Evolutionary conservation across 2,888 invertebrate species (phyloP).

Genomic region (Deroplatys truncata): DNA sequence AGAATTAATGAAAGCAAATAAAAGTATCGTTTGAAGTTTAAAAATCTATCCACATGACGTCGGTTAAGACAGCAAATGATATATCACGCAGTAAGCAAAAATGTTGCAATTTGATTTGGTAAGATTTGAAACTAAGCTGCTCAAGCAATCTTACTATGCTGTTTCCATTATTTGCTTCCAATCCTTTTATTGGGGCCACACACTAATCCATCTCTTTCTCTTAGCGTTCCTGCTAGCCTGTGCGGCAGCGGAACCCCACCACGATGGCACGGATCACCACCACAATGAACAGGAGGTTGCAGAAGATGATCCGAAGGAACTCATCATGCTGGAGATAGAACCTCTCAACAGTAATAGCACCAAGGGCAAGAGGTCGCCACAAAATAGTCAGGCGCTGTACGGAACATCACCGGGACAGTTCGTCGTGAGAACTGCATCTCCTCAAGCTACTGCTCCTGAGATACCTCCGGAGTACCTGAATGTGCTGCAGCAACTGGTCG

Average conservation of each 20-base stretch:
- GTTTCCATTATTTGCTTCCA: no score
- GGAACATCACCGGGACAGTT: constrained; percentile 25
- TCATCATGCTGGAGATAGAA: constrained; percentile 15
- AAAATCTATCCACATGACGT: no score
- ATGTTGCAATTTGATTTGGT: no score
- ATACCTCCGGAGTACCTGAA: constrained; percentile 20
- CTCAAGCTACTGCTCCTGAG: neutral
- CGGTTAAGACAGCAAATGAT: no score
- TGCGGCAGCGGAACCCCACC: neutral
- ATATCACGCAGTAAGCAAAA: no score
- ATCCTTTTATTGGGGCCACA: no score
- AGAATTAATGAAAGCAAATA: no score
- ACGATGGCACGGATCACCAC: neutral
- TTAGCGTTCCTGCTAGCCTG: neutral
- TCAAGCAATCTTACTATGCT: no score
- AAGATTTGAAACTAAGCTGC: no score
- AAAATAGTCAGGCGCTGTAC: constrained; percentile 9
- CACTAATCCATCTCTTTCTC: neutral
- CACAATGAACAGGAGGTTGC: neutral
- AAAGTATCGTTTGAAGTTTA: no score
- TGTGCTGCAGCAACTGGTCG: constrained; percentile 20
- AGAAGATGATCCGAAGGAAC: neutral
- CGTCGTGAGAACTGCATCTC: constrained; percentile 12
- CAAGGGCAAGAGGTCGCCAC: neutral
- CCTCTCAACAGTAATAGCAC: neutral